Base-by-base conservation (phyloP, 2,888 invertebrate species). In the Resseliella maxima region DNA sequence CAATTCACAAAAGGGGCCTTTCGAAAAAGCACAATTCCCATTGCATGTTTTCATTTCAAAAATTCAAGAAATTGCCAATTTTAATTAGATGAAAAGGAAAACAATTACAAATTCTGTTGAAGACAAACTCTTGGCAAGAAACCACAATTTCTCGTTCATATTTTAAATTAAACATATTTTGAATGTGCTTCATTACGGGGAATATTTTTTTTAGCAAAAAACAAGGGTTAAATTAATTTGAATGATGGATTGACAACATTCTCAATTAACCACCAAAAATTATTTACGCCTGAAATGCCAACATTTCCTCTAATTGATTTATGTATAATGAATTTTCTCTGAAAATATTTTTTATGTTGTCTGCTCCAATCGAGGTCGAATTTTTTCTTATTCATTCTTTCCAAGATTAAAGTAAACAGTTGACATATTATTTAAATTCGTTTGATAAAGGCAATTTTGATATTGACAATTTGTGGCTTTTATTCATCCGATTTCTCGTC, bases 1-100 rank as follows among this genome's bases (percentile, higher is more conserved):
- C 72, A 72, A 27, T 72, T 27, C 72, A 59, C 59, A 59, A 59
- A 59, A 59, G 59, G 27, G n/a, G n/a, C n/a, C n/a, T n/a, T n/a
- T n/a, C n/a, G n/a, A n/a, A n/a, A n/a, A n/a, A n/a, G n/a, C 3
- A 24, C 59, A 27, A 59, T 59, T 31, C 35, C 72, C 31, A 72
- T 3, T 12, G 10, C 72, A 31, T 8, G 59, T 15, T 72, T 15
- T 59, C 41, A 18, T 50, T 50, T 50, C 18, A 50, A 21, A 18
- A 18, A 72, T 5, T 72, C 15, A 31, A 72, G 6, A 31, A 72
- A 72, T 72, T 27, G 72, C 31, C n/a, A 12, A 31, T 31, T 72
- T 72, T 72, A 35, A 27, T 31, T 35, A 72, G 27, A 59, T 24
- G 59, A n/a, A n/a, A n/a, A n/a, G n/a, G n/a, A n/a, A 45, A 45